These are phyloP conservation scores for Thumatha senex DNA, from an alignment of 2,888 invertebrate species.

Conservation along the genomic window DNA sequence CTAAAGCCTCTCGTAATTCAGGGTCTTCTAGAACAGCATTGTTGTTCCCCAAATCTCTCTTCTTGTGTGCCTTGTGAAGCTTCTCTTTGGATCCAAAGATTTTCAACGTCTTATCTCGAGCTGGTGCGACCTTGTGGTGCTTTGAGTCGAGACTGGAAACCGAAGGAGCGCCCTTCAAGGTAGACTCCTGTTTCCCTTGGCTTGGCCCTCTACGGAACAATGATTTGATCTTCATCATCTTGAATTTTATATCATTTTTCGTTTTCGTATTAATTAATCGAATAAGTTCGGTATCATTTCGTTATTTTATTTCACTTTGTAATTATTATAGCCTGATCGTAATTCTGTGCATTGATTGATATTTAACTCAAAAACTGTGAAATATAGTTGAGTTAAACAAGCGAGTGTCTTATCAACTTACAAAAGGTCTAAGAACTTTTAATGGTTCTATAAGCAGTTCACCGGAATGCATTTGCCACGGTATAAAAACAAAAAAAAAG, in stretches of 20 bases:
- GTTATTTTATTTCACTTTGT: constrained; percentile 28
- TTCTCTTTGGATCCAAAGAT: constrained; percentile 82
- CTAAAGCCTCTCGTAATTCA: constrained; percentile 61
- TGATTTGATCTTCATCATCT: constrained; percentile 96
- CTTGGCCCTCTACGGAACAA: constrained; percentile 94
- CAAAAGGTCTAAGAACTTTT: background rate
- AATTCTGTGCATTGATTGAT: constrained; percentile 27
- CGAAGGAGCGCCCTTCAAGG: constrained; percentile 85
- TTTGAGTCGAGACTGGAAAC: constrained; percentile 86
- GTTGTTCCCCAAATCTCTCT: constrained; percentile 75
- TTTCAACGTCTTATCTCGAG: constrained; percentile 74
- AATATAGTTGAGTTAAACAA: background rate
- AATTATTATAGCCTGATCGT: constrained; percentile 37
- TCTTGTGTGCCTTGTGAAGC: constrained; percentile 75
- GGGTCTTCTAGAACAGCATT: constrained; percentile 80
- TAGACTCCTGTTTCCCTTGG: constrained; percentile 79
- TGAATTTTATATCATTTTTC: constrained; percentile 66
- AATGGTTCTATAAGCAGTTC: background rate
- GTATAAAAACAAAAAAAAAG: constrained; percentile 32
- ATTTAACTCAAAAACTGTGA: background rate
- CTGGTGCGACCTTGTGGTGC: constrained; percentile 80
- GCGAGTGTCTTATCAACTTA: constrained; percentile 6
- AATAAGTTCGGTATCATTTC: constrained; percentile 48
- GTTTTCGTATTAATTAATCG: constrained; percentile 73
- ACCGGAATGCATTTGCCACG: constrained; percentile 32